phyloP scores from a whole-genome alignment of 2,797 vertebrate genomes.

The Enteromius trimaculatus region DNA sequence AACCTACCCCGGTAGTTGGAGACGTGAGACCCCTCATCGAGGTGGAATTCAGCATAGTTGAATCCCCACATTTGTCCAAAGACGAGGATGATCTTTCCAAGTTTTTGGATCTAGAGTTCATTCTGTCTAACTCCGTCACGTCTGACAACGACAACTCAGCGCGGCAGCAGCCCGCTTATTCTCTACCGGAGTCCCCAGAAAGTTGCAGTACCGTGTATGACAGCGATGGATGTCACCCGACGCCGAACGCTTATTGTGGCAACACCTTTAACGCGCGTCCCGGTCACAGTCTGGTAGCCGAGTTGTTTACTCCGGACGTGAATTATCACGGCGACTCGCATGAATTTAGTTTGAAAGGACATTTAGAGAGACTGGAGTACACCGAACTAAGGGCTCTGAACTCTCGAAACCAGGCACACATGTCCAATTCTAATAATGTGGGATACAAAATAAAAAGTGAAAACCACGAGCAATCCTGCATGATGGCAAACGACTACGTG shows the following conservation, averaged over 20 bases:
- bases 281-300: constrained; percentile 84
- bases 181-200: constrained; percentile 88
- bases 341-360: constrained; percentile 66
- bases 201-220: constrained; percentile 84
- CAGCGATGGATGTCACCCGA: constrained; percentile 73
- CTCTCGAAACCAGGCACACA: constrained; percentile 55
- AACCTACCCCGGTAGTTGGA: constrained; percentile 44
- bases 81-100: constrained; percentile 89
- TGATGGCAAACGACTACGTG: constrained; percentile 80
- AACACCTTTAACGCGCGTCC: constrained; percentile 71
- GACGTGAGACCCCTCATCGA: constrained; percentile 70
- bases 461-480: constrained; percentile 80
- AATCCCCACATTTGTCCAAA: constrained; percentile 70
- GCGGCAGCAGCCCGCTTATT: constrained; percentile 74
- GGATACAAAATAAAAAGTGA: constrained; percentile 87
- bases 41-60: constrained; percentile 79
- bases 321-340: constrained; percentile 66
- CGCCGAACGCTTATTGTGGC: constrained; percentile 65
- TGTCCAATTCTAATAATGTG: constrained; percentile 67
- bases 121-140: constrained; percentile 83
- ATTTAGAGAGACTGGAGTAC: constrained; percentile 78
- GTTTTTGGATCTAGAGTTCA: constrained; percentile 91
- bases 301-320: constrained; percentile 85
- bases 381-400: constrained; percentile 80
- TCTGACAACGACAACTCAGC: constrained; percentile 59